Evolutionary conservation across 2,797 vertebrate genomes (phyloP).

Genomic region (Sebastolobus alascanus): DNA sequence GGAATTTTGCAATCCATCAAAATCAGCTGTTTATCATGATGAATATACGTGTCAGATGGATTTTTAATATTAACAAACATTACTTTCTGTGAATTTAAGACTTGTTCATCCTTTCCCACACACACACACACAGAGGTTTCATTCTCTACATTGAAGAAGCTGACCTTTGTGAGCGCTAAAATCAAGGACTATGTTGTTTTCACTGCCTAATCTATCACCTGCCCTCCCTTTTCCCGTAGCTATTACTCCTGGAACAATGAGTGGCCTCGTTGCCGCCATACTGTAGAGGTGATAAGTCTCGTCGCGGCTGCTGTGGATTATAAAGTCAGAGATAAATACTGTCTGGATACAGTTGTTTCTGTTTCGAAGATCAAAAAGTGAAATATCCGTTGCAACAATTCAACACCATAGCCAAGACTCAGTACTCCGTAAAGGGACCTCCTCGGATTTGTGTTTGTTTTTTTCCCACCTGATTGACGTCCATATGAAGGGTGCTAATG

Average conservation of each 20-base stretch:
- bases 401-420: neutral
- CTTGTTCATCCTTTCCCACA: neutral
- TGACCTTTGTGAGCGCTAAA: constrained; percentile 10
- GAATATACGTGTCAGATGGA: neutral
- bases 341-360: neutral
- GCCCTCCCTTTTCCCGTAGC: neutral
- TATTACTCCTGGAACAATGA: neutral
- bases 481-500: constrained; percentile 10
- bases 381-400: neutral
- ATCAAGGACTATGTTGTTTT: neutral
- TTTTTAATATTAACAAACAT: neutral
- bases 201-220: neutral
- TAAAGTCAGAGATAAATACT: neutral
- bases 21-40: neutral
- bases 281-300: neutral
- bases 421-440: neutral
- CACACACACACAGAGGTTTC: neutral
- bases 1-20: neutral
- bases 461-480: neutral
- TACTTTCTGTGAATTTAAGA: neutral
- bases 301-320: neutral
- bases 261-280: neutral
- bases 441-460: neutral
- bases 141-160: neutral
- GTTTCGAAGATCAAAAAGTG: neutral